These are phyloP conservation scores for Cydia amplana DNA, from an alignment of 1,140 invertebrate genomes.

Conservation along the genomic window DNA sequence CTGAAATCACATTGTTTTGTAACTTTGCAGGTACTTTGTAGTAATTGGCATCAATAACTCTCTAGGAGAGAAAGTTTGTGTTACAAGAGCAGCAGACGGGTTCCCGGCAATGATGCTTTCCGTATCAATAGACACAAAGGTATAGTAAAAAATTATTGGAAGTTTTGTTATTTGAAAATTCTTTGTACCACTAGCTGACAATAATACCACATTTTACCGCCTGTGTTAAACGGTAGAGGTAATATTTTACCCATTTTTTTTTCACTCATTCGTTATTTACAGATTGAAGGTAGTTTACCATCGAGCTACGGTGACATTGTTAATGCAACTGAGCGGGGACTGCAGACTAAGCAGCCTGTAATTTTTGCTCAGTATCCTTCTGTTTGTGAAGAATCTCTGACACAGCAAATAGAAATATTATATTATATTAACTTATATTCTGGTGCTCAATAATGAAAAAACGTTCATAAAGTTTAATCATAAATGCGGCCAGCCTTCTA, in stretches of 20 bases:
- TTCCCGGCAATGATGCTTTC: slow-evolving; percentile 25
- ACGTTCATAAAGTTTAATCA: too few species aligned
- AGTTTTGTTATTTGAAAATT: too few species aligned
- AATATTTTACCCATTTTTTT: neutral
- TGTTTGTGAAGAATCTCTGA: neutral
- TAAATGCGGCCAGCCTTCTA: too few species aligned
- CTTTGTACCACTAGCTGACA: too few species aligned
- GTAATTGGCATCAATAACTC: neutral
- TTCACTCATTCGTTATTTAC: neutral
- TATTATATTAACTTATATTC: too few species aligned
- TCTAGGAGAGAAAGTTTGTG: slow-evolving; percentile 3
- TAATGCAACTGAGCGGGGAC: neutral
- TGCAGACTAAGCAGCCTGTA: neutral
- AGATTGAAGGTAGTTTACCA: neutral
- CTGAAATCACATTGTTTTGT: neutral
- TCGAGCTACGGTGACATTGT: neutral
- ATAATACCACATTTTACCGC: too few species aligned
- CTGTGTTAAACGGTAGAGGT: too few species aligned
- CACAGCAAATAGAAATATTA: slow-evolving; percentile 3
- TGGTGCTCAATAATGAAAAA: too few species aligned
- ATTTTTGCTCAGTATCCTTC: neutral
- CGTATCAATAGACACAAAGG: neutral
- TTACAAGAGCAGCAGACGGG: slow-evolving; percentile 5
- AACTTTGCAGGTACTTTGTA: slow-evolving; percentile 11
- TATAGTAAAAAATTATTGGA: neutral